Evolutionary conservation across 1,140 invertebrate genomes (phyloP).

Genomic region (Delia radicum): DNA sequence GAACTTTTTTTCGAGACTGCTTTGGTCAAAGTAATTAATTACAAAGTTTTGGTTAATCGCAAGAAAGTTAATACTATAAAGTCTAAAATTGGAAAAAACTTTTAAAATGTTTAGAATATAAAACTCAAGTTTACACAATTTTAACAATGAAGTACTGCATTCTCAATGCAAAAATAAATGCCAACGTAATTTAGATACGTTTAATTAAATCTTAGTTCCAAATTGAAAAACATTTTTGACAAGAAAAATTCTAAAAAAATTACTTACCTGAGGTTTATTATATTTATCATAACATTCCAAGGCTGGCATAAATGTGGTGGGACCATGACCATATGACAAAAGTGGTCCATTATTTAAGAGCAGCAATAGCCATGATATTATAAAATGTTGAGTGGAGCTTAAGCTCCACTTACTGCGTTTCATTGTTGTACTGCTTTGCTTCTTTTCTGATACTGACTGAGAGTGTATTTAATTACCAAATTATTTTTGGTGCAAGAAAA

Average conservation of each 20-base stretch:
- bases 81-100: too few relatives aligned
- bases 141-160: too few relatives aligned
- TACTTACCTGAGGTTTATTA: constrained; percentile 49
- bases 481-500: background rate
- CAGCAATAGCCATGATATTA: constrained; percentile 20
- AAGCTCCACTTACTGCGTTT: constrained; percentile 48
- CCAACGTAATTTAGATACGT: too few relatives aligned
- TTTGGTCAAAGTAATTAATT: too few relatives aligned
- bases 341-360: constrained; percentile 18
- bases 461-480: background rate
- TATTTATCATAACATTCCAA: constrained; percentile 54
- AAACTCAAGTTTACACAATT: too few relatives aligned
- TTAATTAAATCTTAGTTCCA: background rate
- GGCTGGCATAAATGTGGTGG: constrained; percentile 47
- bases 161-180: too few relatives aligned
- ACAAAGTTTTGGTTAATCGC: too few relatives aligned
- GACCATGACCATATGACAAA: constrained; percentile 23
- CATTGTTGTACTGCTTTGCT: constrained; percentile 30
- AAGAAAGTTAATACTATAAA: too few relatives aligned
- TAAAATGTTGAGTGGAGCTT: constrained; percentile 30
- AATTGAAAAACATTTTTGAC: too few relatives aligned
- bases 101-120: too few relatives aligned
- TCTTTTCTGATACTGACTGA: background rate
- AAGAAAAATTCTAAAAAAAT: too few relatives aligned
- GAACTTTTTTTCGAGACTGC: too few relatives aligned